Percentiles rank a stretch among this genome's conserved stretches.
Evolutionary conservation across 37 sponge, comb jelly and placozoan genomes (phyloP).

Genomic region (Oscarella lobularis): DNA sequence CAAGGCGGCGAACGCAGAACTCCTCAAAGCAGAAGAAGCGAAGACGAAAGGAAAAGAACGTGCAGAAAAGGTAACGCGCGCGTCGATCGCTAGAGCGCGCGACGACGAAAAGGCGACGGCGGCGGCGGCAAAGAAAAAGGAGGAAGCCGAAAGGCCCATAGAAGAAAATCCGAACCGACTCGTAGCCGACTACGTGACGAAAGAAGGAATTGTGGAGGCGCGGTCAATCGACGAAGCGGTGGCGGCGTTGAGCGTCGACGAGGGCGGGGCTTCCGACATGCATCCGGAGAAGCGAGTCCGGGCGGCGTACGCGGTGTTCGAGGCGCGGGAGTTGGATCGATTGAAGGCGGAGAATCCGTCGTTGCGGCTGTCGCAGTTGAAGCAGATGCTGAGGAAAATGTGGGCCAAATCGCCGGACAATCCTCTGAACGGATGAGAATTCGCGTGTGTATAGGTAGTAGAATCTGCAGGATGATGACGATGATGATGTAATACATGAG

Average conservation of each 20-base stretch:
- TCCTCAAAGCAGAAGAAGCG: slow-evolving; percentile 67
- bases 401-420: slow-evolving; percentile 97
- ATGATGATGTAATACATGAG: too few species aligned
- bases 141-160: slow-evolving; percentile 19
- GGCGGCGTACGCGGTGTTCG: slow-evolving; percentile 81
- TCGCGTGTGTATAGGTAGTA: too few species aligned
- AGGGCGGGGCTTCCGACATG: slow-evolving; percentile 20
- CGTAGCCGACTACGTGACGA: slow-evolving; percentile 22
- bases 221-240: slow-evolving; percentile 83
- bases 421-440: slow-evolving; percentile 91
- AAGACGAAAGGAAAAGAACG: slow-evolving; percentile 29
- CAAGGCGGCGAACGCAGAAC: slow-evolving; percentile 34
- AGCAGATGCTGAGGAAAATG: slow-evolving; percentile 83
- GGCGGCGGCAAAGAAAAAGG: slow-evolving; percentile 8
- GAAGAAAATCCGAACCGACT: slow-evolving; percentile 78
- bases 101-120: slow-evolving; percentile 30
- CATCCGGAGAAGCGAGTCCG: slow-evolving; percentile 69
- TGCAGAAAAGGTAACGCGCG: slow-evolving; percentile 11
- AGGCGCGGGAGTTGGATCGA: slow-evolving; percentile 61
- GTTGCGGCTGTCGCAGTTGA: slow-evolving; percentile 76
- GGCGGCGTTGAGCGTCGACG: slow-evolving; percentile 37
- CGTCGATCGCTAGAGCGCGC: slow-evolving; percentile 61
- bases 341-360: slow-evolving; percentile 74
- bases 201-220: slow-evolving; percentile 49
- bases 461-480: too few species aligned